These are phyloP conservation scores for Lacerta bilineata DNA, from an alignment of 2,797 vertebrate species.

Conservation along the genomic window DNA sequence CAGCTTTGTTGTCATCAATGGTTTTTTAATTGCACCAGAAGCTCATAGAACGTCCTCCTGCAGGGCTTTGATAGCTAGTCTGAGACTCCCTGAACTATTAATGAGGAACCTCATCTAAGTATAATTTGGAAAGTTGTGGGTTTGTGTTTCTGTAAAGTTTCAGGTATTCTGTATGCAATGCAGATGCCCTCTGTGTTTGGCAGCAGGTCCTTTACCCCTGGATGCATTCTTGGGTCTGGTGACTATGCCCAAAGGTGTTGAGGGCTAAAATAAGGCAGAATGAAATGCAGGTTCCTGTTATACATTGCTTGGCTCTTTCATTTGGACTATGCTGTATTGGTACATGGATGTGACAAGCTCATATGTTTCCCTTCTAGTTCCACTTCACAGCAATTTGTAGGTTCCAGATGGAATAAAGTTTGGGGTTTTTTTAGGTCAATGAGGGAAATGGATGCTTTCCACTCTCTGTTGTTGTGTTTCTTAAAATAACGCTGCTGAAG, in stretches of 20 bases:
- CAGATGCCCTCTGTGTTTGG: no score
- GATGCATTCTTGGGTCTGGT: background rate
- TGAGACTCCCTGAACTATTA: conserved; percentile 13
- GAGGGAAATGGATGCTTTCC: conserved; percentile 1
- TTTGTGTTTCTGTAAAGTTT: background rate
- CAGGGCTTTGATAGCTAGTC: background rate
- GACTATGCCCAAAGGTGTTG: background rate
- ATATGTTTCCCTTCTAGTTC: background rate
- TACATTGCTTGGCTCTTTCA: background rate
- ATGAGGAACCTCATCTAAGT: background rate
- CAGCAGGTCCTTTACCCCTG: background rate
- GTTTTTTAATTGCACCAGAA: background rate
- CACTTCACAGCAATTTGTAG: background rate
- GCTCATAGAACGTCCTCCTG: background rate
- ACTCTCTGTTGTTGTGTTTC: background rate
- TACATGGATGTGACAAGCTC: background rate
- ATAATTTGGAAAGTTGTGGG: background rate
- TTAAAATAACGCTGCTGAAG: background rate
- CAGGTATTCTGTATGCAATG: background rate
- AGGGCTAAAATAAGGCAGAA: background rate
- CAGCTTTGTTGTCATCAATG: conserved; percentile 1
- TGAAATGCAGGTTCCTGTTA: background rate
- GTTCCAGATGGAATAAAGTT: conserved; percentile 22
- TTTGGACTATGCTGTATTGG: background rate
- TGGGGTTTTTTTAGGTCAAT: conserved; percentile 1